A percentile compares a stretch with the other conserved stretches of the same genome.
Evolutionary conservation across 2,888 invertebrate species (phyloP).

Genomic region (Ferrisia virgata): DNA sequence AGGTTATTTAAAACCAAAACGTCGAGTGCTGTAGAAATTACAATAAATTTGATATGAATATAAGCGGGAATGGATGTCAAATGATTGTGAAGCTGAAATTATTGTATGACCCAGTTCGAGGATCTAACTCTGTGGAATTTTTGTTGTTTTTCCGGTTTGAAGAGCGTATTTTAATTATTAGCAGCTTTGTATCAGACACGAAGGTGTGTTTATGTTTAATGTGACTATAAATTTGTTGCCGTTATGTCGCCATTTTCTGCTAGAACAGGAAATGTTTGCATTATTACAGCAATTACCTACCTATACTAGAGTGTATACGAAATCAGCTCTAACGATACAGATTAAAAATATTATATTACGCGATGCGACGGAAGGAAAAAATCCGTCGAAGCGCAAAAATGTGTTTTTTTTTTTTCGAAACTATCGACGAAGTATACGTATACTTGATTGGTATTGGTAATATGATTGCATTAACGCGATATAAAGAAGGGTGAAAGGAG

Average conservation of each 20-base stretch:
- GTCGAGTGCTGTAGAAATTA: too few species aligned
- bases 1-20: too few species aligned
- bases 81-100: too few species aligned
- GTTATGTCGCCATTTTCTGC: not conserved
- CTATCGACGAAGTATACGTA: not conserved
- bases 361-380: not conserved
- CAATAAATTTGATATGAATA: too few species aligned
- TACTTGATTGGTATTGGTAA: not conserved
- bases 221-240: not conserved
- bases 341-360: not conserved
- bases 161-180: conserved; percentile 26
- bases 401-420: not conserved
- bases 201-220: not conserved
- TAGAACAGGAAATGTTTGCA: not conserved
- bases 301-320: too few species aligned
- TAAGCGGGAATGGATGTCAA: too few species aligned
- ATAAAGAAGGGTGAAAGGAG: not conserved
- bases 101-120: not conserved
- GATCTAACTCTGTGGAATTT: not conserved
- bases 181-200: not conserved
- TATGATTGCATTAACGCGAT: not conserved
- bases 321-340: not conserved
- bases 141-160: not conserved
- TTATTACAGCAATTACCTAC: not conserved
- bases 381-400: not conserved